Evolutionary conservation across 2,888 invertebrate species (phyloP), one percentile per base, ranked within the genome.

Genomic region (Camptogramma bilineatum): DNA sequence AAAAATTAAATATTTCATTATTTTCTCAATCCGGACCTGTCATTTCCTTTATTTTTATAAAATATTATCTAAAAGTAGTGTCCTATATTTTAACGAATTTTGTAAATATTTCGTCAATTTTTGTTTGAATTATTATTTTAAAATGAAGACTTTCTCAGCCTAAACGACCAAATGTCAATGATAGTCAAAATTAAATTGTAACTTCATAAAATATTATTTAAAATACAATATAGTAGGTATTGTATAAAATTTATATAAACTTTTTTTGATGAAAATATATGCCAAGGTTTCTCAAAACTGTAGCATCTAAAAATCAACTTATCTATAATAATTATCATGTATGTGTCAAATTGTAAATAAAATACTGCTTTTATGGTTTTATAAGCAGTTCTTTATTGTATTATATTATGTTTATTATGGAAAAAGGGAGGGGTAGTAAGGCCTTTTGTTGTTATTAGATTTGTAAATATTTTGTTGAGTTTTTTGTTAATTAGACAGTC

Each of bases 391-490:
- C 4, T 4, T 28, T 7, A 5, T 28, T 39, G 13, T 13, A 13
- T 39, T 0, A 13, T 39, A 13, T 39, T 39, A 13, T 13, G 13
- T 9, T 31, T 39, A 39, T 10, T 28, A 28, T 28, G 5, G 7
- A 28, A 21, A 39, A 3, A 39, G 13, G 13, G 2, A 13, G 3
- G 34, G 1, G 34, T 39, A 13, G 13, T 4, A 39, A 13, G 13
- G 13, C 34, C 13, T 31, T 54, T 39, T 54, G 18, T 55, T 65
- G 61, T 65, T 65, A 60, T 64, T 61, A 52, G 55, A 44, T 60
- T 47, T 65, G 58, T 64, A 59, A 59, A 54, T 59, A 64, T 50
- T 61, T 57, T 57, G 65, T 61, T 65, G 55, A 56, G 13, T 61
- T 65, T 57, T 57, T 53, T 59, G 3, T 9, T 7, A 48, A 39